phyloP scores from a whole-genome alignment of 2,888 invertebrate genomes.

The Tipula helvola region DNA sequence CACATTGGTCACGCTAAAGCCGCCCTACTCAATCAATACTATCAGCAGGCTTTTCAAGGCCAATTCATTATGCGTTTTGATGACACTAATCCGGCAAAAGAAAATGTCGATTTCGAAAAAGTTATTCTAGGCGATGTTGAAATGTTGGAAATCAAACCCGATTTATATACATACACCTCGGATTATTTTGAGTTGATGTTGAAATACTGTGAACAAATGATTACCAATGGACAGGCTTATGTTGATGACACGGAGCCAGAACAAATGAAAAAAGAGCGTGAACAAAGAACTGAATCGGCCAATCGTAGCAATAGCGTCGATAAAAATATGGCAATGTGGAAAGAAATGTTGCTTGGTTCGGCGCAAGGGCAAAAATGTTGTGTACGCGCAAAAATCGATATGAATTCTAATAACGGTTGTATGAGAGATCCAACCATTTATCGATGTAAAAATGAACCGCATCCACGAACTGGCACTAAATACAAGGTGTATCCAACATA shows the following conservation, averaged over 20 bases:
- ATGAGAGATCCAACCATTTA: slow-evolving; percentile 98
- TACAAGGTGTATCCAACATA: slow-evolving; percentile 99
- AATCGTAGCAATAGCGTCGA: slow-evolving; percentile 74
- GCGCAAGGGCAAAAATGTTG: slow-evolving; percentile 74
- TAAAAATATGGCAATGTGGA: slow-evolving; percentile 80
- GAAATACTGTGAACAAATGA: slow-evolving; percentile 71
- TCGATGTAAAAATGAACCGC: slow-evolving; percentile 89
- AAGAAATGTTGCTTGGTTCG: slow-evolving; percentile 85
- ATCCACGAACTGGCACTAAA: slow-evolving; percentile 84
- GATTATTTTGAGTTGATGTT: slow-evolving; percentile 92
- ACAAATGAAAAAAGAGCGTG: slow-evolving; percentile 88
- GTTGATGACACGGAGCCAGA: slow-evolving; percentile 94
- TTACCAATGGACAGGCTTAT: slow-evolving; percentile 84
- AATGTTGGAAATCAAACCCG: slow-evolving; percentile 83
- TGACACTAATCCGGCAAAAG: slow-evolving; percentile 99
- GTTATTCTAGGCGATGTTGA: slow-evolving; percentile 90
- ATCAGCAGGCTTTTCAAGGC: slow-evolving; percentile 84
- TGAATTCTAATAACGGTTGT: slow-evolving; percentile 92
- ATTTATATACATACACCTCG: slow-evolving; percentile 88
- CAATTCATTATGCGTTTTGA: slow-evolving; percentile 97
- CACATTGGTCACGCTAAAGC: slow-evolving; percentile 99
- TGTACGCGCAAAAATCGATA: slow-evolving; percentile 94
- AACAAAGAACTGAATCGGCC: slow-evolving; percentile 71
- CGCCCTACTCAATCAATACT: slow-evolving; percentile 94
- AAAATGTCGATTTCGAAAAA: slow-evolving; percentile 92